phyloP scores from a whole-genome alignment of 2,888 invertebrate genomes.

The Latrodectus hesperus region DNA sequence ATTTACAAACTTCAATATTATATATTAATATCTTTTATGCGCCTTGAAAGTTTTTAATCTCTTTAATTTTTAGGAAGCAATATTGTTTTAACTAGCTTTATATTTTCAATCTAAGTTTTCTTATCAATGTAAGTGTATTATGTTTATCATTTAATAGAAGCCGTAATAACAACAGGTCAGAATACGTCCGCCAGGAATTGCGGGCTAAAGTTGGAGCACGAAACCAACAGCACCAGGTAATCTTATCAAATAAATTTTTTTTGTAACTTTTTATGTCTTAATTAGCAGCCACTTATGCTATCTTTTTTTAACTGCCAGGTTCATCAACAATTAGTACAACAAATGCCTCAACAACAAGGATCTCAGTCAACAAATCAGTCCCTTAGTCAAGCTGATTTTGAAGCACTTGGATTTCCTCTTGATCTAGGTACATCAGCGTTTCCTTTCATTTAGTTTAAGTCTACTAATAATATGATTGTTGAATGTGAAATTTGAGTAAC shows the following conservation, averaged over 20 bases:
- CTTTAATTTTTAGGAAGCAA: no score
- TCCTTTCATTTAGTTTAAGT: not conserved
- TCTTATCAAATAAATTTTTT: not conserved
- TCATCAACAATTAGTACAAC: constrained; percentile 57
- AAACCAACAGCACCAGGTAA: constrained; percentile 77
- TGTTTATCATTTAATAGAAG: constrained; percentile 9
- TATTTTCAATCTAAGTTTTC: no score
- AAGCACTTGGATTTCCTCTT: constrained; percentile 81
- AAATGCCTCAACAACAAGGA: constrained; percentile 36
- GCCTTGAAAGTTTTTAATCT: no score
- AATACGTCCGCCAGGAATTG: constrained; percentile 93
- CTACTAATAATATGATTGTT: no score
- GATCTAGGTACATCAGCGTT: constrained; percentile 68
- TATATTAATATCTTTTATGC: no score
- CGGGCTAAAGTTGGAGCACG: constrained; percentile 91
- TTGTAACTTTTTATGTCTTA: not conserved
- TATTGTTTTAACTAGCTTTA: no score
- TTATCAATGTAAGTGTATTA: no score
- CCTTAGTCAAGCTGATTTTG: constrained; percentile 81
- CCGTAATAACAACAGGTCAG: constrained; percentile 77
- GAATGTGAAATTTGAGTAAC: no score
- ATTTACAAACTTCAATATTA: no score
- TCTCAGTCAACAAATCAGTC: constrained; percentile 72
- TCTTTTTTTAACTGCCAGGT: constrained; percentile 20
- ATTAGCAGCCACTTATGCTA: not conserved